Evolutionary conservation across 1,140 invertebrate species (phyloP).

Genomic region (Platyura marginata): DNA sequence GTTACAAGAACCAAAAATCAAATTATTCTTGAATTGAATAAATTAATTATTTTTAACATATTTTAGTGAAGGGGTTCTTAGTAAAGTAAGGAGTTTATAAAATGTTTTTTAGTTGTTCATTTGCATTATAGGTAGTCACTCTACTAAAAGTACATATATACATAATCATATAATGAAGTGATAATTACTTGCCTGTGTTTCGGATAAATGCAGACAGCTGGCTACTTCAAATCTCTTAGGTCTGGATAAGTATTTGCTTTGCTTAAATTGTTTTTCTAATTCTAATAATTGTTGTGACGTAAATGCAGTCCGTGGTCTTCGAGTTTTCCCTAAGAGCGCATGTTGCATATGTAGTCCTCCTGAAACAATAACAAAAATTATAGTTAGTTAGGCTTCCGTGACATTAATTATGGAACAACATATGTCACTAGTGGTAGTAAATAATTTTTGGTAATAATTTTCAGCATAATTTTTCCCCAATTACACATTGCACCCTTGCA

Average conservation of each 20-base stretch:
- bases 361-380: background rate
- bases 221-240: constrained; percentile 98
- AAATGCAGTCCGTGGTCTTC: constrained; percentile 91
- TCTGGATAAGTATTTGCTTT: constrained; percentile 96
- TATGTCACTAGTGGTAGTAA: background rate
- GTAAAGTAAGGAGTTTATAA: background rate
- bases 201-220: constrained; percentile 90
- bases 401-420: too few species aligned
- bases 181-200: constrained; percentile 84
- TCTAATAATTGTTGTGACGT: constrained; percentile 95
- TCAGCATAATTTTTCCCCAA: background rate
- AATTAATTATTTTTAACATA: too few species aligned
- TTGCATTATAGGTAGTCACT: background rate
- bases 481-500: background rate
- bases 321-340: constrained; percentile 80
- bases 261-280: constrained; percentile 93
- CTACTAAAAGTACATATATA: background rate
- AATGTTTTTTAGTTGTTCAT: constrained; percentile 1
- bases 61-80: too few species aligned
- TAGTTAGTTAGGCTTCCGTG: too few species aligned
- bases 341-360: constrained; percentile 23
- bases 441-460: background rate
- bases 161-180: background rate
- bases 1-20: too few species aligned
- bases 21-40: too few species aligned